Conservation (phyloP, 2,113 vertebrate species). For the Garra rufa region DNA sequence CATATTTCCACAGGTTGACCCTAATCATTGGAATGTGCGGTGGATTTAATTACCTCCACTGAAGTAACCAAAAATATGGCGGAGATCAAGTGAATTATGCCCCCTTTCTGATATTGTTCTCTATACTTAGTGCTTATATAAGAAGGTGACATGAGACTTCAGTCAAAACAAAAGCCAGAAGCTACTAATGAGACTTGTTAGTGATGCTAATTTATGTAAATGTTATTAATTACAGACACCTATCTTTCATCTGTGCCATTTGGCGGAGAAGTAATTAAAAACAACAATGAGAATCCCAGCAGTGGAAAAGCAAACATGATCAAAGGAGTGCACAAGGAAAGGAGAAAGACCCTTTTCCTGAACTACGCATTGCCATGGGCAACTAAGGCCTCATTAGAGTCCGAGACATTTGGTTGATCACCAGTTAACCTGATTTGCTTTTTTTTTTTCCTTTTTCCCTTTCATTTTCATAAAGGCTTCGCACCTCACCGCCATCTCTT, state of each 20-base stretch:
- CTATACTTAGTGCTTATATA: slow-evolving; percentile 75
- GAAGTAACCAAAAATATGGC: slow-evolving; percentile 76
- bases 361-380: slow-evolving; percentile 89
- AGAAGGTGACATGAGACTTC: slow-evolving; percentile 83
- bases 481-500: slow-evolving; percentile 82
- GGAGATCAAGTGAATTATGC: slow-evolving; percentile 74
- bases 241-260: slow-evolving; percentile 98
- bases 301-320: slow-evolving; percentile 86
- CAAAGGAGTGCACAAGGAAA: slow-evolving; percentile 88
- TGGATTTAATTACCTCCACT: slow-evolving; percentile 75
- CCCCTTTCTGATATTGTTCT: slow-evolving; percentile 63
- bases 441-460: neutral
- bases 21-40: slow-evolving; percentile 70
- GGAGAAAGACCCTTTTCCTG: slow-evolving; percentile 86
- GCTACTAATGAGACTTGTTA: slow-evolving; percentile 98
- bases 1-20: slow-evolving; percentile 75
- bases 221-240: slow-evolving; percentile 99
- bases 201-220: slow-evolving; percentile 99
- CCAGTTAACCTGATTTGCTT: slow-evolving; percentile 99
- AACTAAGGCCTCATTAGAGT: slow-evolving; percentile 91
- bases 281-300: slow-evolving; percentile 92
- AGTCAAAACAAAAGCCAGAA: slow-evolving; percentile 89
- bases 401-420: slow-evolving; percentile 94
- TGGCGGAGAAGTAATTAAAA: slow-evolving; percentile 98
- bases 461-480: slow-evolving; percentile 89